phyloP scores from a whole-genome alignment of 2,888 invertebrate genomes.

The Acrocyrtus sp. region DNA sequence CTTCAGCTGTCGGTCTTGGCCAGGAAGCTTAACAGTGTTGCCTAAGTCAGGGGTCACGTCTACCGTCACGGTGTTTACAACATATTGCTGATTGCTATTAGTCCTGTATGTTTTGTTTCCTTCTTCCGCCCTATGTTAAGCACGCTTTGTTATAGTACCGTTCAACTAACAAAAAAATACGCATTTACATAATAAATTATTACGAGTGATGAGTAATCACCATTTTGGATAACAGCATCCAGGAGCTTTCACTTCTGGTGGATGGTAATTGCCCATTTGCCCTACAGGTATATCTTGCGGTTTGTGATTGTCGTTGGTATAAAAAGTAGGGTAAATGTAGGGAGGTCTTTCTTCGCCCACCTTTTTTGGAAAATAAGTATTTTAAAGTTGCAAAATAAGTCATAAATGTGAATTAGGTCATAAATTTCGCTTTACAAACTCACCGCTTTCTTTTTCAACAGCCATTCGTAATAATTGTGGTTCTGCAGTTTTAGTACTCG shows the following conservation, averaged over 20 bases:
- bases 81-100: constrained; percentile 8
- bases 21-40: too few relatives aligned
- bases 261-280: constrained; percentile 52
- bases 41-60: constrained; percentile 28
- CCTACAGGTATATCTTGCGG: constrained; percentile 51
- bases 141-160: not conserved
- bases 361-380: constrained; percentile 13
- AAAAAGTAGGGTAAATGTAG: constrained; percentile 51
- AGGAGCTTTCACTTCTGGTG: constrained; percentile 34
- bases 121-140: constrained; percentile 14
- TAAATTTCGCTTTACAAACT: too few relatives aligned
- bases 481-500: constrained; percentile 58
- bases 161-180: too few relatives aligned
- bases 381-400: not conserved
- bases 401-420: not conserved
- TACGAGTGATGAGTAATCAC: too few relatives aligned
- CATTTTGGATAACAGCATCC: constrained; percentile 44
- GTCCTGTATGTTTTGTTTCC: constrained; percentile 31
- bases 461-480: constrained; percentile 55
- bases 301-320: constrained; percentile 44
- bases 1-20: too few relatives aligned
- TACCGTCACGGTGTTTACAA: constrained; percentile 30
- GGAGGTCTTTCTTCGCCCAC: constrained; percentile 55
- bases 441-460: constrained; percentile 53
- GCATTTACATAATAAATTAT: too few relatives aligned